Evolutionary conservation across 2,888 invertebrate species (phyloP).

Genomic region (Philereme transversata): DNA sequence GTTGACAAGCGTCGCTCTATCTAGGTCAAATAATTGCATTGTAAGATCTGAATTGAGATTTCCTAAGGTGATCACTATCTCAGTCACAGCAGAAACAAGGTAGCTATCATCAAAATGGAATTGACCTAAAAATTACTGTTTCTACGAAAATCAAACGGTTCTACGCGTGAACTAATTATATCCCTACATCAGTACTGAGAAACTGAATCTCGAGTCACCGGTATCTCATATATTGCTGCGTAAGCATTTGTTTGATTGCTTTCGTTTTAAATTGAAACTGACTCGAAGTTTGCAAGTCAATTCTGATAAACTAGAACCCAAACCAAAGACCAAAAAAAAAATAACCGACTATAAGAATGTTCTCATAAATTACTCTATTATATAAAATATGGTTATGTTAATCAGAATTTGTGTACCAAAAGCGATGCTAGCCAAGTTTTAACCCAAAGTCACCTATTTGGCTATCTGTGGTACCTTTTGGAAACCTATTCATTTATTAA

Average conservation of each 20-base stretch:
- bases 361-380: too few species aligned
- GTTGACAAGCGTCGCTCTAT: conserved; percentile 27
- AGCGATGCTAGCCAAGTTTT: too few species aligned
- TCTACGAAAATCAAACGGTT: conserved; percentile 21
- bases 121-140: conserved; percentile 28
- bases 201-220: conserved; percentile 10
- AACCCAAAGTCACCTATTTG: too few species aligned
- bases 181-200: conserved; percentile 10
- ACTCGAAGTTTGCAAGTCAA: conserved; percentile 16
- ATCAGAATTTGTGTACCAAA: too few species aligned
- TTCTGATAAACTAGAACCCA: conserved; percentile 7
- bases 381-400: neutral
- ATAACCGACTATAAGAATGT: neutral
- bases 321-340: neutral
- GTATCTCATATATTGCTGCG: conserved; percentile 12
- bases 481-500: too few species aligned
- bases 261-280: conserved; percentile 24
- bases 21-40: conserved; percentile 40
- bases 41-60: conserved; percentile 35
- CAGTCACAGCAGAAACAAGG: conserved; percentile 15
- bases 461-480: too few species aligned
- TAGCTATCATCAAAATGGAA: conserved; percentile 30
- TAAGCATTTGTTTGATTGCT: conserved; percentile 25
- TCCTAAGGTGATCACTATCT: conserved; percentile 28
- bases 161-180: conserved; percentile 12